Percentiles rank a stretch among this genome's conserved stretches.
Conservation (phyloP, 2,113 vertebrate species). For the Pygathrix nemaeus region DNA sequence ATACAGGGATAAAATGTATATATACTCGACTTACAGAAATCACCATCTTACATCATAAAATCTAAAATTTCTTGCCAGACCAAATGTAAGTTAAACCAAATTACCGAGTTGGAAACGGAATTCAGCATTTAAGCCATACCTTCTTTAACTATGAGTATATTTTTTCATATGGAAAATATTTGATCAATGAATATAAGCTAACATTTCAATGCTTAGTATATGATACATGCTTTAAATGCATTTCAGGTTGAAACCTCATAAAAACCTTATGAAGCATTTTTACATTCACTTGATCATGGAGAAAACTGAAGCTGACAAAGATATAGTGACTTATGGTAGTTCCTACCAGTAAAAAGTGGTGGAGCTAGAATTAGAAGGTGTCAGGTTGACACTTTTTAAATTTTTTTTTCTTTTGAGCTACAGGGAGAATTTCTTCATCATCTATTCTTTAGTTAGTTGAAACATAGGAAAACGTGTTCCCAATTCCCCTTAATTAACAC, state of each 20-base stretch:
- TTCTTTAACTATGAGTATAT: neutral
- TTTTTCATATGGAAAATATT: neutral
- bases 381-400: neutral
- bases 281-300: neutral
- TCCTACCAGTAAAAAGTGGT: neutral
- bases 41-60: neutral
- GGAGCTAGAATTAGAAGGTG: neutral
- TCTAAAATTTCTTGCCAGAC: neutral
- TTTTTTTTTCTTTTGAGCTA: neutral
- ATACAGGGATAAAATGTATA: neutral
- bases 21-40: neutral
- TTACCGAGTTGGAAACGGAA: neutral
- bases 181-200: neutral
- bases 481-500: neutral
- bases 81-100: neutral
- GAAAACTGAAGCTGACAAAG: neutral
- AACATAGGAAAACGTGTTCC: neutral
- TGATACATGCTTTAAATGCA: neutral
- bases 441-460: slow-evolving; percentile 4
- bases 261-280: neutral
- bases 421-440: neutral
- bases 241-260: neutral
- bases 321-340: neutral
- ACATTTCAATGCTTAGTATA: neutral
- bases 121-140: neutral